Base-by-base conservation (phyloP, 2,113 vertebrate species). In the Ancistrus triradiatus region DNA sequence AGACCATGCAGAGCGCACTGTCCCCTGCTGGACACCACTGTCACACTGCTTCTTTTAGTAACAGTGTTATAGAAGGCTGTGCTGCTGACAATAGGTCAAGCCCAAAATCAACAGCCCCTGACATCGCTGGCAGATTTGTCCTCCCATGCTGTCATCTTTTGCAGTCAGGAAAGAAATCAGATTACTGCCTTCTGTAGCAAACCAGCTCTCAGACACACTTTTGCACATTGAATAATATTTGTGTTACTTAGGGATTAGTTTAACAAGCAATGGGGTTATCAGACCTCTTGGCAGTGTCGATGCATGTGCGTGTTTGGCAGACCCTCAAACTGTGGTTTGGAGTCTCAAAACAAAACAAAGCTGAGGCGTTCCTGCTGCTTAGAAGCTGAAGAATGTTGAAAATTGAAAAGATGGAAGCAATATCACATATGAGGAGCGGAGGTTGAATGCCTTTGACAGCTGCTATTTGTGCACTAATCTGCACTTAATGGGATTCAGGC, bases 401-500 rank as follows among this genome's bases (percentile, higher is more conserved):
- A 63, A 63, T 42, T 14, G 15, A 51, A 17, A 48, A 24, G 31
- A 48, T 40, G 31, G 50, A 69, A 53, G 15, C 55, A 59, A 56
- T 53, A 75, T 64, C 50, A 61, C 76, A 72, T 63, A 65, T 75
- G 77, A 76, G 74, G 70, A 74, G 73, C 67, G 43, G 43, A 74
- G 68, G 56, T 13, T 75, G 43, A 63, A 43, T 50, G 64, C 63
- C 51, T 77, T 46, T 74, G 81, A 83, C 80, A 74, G 69, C 66
- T 70, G 71, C 65, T 85, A 81, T 78, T 84, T 84, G 76, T 80
- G 80, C 70, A 64, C 69, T 75, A 83, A 84, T 82, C 77, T 73
- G 72, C 56, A 60, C 60, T 77, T 88, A 87, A 86, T 83, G 74
- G 82, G 77, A 78, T 83, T 83, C 82, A 87, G 81, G 80, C 85